Conservation (phyloP, 2,113 vertebrate species). For the Ceyx margarethae region DNA sequence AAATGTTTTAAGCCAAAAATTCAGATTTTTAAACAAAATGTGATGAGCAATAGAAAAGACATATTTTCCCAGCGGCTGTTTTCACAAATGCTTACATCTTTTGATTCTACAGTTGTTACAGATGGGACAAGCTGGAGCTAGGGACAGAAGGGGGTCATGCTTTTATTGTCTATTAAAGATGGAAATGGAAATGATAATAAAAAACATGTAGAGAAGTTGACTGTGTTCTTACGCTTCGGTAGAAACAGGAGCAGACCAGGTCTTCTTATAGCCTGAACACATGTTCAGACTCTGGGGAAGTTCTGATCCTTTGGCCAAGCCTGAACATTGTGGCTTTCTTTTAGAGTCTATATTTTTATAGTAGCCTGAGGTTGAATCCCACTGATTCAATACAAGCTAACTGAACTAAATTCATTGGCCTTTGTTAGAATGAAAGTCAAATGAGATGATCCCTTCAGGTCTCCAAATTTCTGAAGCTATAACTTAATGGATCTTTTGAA, state of each 20-base stretch:
- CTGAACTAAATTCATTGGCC: neutral
- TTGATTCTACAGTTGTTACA: neutral
- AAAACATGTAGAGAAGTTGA: neutral
- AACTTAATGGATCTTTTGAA: neutral
- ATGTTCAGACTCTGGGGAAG: neutral
- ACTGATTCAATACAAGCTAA: neutral
- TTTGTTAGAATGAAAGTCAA: neutral
- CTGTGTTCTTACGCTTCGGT: neutral
- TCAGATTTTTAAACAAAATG: conserved; percentile 28
- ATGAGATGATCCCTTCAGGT: neutral
- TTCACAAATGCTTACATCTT: conserved; percentile 18
- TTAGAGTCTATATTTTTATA: neutral
- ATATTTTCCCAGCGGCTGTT: conserved; percentile 16
- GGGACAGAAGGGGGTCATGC: neutral
- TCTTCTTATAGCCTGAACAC: neutral
- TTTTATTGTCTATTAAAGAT: neutral
- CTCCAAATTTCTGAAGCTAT: neutral
- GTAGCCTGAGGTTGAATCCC: neutral
- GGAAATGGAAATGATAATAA: neutral
- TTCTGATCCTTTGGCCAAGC: neutral
- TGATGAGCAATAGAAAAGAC: conserved; percentile 19
- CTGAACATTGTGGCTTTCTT: neutral
- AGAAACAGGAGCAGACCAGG: neutral
- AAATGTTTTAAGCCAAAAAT: neutral
- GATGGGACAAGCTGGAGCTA: neutral